These are phyloP conservation scores for Crypturellus undulatus DNA, from an alignment of 2,113 vertebrate genomes.

Conservation along the genomic window DNA sequence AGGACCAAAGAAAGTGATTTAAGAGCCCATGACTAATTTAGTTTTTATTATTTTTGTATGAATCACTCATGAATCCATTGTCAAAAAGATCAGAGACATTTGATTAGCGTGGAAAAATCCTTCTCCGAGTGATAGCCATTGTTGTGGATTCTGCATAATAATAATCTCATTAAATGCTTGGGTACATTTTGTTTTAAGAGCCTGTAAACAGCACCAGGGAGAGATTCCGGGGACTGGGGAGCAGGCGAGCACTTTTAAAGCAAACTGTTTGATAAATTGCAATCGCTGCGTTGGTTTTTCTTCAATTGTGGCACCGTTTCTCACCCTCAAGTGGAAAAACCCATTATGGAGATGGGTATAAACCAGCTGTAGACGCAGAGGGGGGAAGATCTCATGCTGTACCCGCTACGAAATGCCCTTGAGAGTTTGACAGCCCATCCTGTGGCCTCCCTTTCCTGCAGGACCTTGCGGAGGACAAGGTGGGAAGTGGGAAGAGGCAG, in stretches of 20 bases:
- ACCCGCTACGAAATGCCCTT: neutral
- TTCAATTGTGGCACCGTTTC: neutral
- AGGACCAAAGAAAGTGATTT: slow-evolving; percentile 77
- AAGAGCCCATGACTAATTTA: slow-evolving; percentile 79
- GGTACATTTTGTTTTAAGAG: slow-evolving; percentile 75
- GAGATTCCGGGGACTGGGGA: slow-evolving; percentile 21
- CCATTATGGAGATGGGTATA: neutral
- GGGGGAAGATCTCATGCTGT: neutral
- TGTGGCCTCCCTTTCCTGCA: neutral
- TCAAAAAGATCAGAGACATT: slow-evolving; percentile 74
- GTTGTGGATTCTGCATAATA: slow-evolving; percentile 67
- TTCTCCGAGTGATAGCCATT: slow-evolving; percentile 51
- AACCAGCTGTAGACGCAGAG: too few relatives aligned
- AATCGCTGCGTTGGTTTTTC: neutral
- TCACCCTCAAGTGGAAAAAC: neutral
- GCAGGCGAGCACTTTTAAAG: neutral
- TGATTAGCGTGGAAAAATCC: slow-evolving; percentile 71
- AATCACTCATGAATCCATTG: slow-evolving; percentile 74
- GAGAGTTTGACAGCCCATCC: neutral
- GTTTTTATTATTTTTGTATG: slow-evolving; percentile 79
- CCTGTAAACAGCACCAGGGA: slow-evolving; percentile 51
- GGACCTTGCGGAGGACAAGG: neutral
- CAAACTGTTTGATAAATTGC: neutral
- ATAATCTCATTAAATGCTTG: slow-evolving; percentile 73
- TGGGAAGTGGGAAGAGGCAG: neutral